A percentile compares a stretch with the other conserved stretches of the same genome.
phyloP scores from a whole-genome alignment of 2,888 invertebrate species.

The Abscondita cerata region DNA sequence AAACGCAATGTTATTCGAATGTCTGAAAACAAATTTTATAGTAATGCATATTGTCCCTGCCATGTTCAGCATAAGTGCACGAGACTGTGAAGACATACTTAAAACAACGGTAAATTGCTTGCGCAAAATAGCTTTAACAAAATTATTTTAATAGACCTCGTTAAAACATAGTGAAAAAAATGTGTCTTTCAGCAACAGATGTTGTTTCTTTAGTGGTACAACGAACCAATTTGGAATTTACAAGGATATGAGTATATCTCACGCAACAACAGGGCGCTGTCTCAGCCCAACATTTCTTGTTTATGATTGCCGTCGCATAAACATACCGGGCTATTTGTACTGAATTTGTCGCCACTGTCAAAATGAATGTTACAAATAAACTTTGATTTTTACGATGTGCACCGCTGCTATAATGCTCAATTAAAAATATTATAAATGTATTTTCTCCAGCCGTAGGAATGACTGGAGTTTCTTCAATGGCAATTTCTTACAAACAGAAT shows the following conservation, averaged over 20 bases:
- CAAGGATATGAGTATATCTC: conserved; percentile 47
- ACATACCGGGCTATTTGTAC: conserved; percentile 54
- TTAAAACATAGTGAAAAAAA: neutral
- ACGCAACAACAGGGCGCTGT: conserved; percentile 54
- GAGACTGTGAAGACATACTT: too few relatives aligned
- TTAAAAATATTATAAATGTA: conserved; percentile 49
- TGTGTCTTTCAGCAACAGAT: conserved; percentile 6
- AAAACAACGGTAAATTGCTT: too few relatives aligned
- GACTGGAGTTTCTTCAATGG: conserved; percentile 14
- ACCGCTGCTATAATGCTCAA: conserved; percentile 47
- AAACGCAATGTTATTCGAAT: too few relatives aligned
- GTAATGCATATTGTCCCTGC: too few relatives aligned
- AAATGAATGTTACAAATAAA: conserved; percentile 53
- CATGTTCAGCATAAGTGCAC: too few relatives aligned
- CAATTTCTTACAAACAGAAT: conserved; percentile 16
- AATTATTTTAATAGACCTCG: too few relatives aligned
- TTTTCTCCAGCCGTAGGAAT: conserved; percentile 18
- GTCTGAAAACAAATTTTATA: too few relatives aligned
- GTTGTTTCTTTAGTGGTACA: neutral
- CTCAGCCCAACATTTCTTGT: conserved; percentile 46
- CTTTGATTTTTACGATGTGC: conserved; percentile 46
- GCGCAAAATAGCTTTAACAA: too few relatives aligned
- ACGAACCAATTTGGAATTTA: conserved; percentile 24
- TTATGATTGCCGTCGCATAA: conserved; percentile 52
- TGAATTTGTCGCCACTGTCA: conserved; percentile 56